phyloP scores from a whole-genome alignment of 2,797 vertebrate species.

The Enteromius mattozi region DNA sequence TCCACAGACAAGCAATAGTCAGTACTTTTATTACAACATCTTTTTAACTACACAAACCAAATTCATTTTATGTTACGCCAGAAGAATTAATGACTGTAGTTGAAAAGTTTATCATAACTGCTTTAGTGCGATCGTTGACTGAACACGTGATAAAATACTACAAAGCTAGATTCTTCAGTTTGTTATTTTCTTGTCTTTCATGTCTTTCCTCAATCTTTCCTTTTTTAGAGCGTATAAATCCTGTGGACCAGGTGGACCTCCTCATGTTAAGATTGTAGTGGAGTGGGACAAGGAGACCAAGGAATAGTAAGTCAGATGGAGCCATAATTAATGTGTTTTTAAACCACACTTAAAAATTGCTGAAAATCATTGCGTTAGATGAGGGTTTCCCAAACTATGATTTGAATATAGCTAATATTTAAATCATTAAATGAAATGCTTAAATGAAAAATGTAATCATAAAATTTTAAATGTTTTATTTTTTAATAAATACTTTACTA shows the following conservation, averaged over 20 bases:
- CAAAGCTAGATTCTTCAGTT: not conserved
- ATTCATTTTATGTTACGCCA: not conserved
- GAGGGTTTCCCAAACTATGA: not conserved
- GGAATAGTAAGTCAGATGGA: slow-evolving; percentile 89
- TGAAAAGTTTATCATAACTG: not conserved
- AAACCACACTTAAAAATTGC: not conserved
- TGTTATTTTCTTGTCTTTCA: not conserved
- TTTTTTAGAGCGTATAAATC: slow-evolving; percentile 91
- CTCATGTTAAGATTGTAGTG: slow-evolving; percentile 96
- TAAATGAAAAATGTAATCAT: too few relatives aligned
- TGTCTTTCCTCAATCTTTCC: slow-evolving; percentile 25
- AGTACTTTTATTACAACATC: not conserved
- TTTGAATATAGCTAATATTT: not conserved
- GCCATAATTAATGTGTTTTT: not conserved
- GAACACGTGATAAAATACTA: not conserved
- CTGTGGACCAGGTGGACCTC: slow-evolving; percentile 92
- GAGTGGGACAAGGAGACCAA: slow-evolving; percentile 99
- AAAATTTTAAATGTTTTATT: too few relatives aligned
- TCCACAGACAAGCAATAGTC: not conserved
- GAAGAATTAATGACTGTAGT: not conserved
- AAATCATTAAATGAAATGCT: too few relatives aligned
- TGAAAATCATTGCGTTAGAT: not conserved
- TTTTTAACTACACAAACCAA: slow-evolving; percentile 16
- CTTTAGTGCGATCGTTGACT: not conserved
- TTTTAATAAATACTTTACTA: too few relatives aligned